Percentiles rank a stretch among this genome's conserved stretches.
These are phyloP conservation scores for Mamestra brassicae DNA, from an alignment of 2,888 invertebrate species.

Conservation along the genomic window DNA sequence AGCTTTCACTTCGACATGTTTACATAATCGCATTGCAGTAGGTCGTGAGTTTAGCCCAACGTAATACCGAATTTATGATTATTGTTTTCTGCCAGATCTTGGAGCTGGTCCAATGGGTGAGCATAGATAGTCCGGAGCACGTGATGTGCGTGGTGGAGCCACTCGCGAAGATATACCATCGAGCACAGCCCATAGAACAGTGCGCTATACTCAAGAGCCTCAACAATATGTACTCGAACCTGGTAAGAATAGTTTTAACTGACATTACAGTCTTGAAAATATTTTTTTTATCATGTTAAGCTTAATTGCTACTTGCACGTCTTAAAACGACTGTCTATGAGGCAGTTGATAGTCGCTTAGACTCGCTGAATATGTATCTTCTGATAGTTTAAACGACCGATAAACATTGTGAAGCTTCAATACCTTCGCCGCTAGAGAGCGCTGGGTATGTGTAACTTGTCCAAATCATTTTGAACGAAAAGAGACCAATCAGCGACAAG, in stretches of 20 bases:
- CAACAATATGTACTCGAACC: slow-evolving; percentile 82
- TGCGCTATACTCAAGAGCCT: slow-evolving; percentile 80
- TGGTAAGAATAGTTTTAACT: slow-evolving; percentile 74
- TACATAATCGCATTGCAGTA: too few relatives aligned
- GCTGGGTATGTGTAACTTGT: neutral
- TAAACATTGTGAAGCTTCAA: neutral
- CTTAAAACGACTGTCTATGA: too few relatives aligned
- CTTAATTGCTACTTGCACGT: too few relatives aligned
- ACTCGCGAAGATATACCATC: slow-evolving; percentile 74
- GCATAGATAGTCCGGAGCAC: slow-evolving; percentile 75
- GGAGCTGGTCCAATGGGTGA: slow-evolving; percentile 83
- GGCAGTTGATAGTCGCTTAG: too few relatives aligned
- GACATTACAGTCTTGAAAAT: too few relatives aligned
- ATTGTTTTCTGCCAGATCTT: slow-evolving; percentile 75
- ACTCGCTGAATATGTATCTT: too few relatives aligned
- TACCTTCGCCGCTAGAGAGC: neutral
- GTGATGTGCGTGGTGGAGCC: slow-evolving; percentile 76
- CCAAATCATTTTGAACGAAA: neutral
- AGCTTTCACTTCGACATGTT: too few relatives aligned
- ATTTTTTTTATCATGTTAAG: too few relatives aligned
- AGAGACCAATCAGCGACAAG: neutral
- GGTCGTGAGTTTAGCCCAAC: too few relatives aligned
- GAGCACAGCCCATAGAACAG: slow-evolving; percentile 81
- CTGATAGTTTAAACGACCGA: too few relatives aligned
- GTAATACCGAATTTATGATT: neutral